These are phyloP conservation scores for Hetaerina titia DNA, from an alignment of 2,888 invertebrate genomes.

Conservation along the genomic window DNA sequence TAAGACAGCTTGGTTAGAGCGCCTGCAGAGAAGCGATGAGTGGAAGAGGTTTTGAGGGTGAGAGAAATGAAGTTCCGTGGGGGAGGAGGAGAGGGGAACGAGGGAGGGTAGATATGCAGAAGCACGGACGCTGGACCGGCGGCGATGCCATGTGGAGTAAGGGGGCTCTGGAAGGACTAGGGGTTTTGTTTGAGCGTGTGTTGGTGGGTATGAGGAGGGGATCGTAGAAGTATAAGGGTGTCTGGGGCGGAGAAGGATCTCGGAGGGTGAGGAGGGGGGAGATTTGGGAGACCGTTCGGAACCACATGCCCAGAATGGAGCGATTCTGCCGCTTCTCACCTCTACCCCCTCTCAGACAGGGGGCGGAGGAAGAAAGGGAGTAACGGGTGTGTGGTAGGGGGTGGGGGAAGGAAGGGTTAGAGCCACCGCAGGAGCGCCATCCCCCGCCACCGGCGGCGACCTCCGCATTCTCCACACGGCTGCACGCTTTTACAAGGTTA, in stretches of 20 bases:
- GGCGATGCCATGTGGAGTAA: not conserved
- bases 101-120: conserved; percentile 6
- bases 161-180: not conserved
- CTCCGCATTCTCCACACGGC: conserved; percentile 62
- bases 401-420: not conserved
- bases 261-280: not conserved
- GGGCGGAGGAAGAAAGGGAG: not conserved
- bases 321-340: not conserved
- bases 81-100: not conserved
- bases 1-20: no score
- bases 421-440: not conserved
- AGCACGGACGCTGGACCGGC: not conserved
- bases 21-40: not conserved
- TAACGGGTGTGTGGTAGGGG: not conserved
- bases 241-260: not conserved
- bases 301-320: conserved; percentile 47
- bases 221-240: not conserved
- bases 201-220: not conserved
- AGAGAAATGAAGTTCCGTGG: no score
- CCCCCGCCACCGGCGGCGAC: not conserved
- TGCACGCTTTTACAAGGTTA: conserved; percentile 67
- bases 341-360: not conserved
- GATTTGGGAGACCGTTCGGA: conserved; percentile 10
- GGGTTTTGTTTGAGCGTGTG: not conserved
- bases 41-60: not conserved